Percentiles rank a stretch among this genome's conserved stretches.
phyloP scores from a whole-genome alignment of 2,888 invertebrate genomes.

The Galerucella nymphaeae region DNA sequence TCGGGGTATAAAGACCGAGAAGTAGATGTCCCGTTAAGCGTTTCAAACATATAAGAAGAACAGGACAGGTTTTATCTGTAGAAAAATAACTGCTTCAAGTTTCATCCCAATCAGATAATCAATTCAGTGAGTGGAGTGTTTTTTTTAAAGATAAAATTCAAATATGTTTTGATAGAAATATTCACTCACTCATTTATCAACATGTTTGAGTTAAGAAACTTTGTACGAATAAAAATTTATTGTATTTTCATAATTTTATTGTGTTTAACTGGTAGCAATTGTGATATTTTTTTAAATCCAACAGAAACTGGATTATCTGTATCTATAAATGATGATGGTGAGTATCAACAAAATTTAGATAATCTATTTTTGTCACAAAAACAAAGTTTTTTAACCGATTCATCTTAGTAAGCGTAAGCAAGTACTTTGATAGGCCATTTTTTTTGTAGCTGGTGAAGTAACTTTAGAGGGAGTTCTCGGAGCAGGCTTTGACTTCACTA shows the following conservation, averaged over 20 bases:
- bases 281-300: conserved; percentile 9
- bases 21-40: too few species aligned
- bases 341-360: background rate
- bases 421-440: too few species aligned
- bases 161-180: background rate
- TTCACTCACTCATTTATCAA: too few species aligned
- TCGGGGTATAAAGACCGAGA: too few species aligned
- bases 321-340: conserved; percentile 19
- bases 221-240: background rate
- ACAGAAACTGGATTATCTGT: conserved; percentile 16
- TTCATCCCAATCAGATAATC: too few species aligned
- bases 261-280: background rate
- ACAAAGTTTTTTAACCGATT: too few species aligned
- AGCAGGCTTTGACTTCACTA: conserved; percentile 11
- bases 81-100: too few species aligned
- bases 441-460: background rate
- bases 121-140: too few species aligned
- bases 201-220: background rate
- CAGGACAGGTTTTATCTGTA: too few species aligned
- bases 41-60: too few species aligned
- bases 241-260: conserved; percentile 4
- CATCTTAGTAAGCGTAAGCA: too few species aligned
- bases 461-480: conserved; percentile 6
- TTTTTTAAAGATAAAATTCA: background rate
- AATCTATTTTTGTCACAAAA: background rate